Conservation (phyloP, 2,888 invertebrate species). For the Drosophila subsilvestris region DNA sequence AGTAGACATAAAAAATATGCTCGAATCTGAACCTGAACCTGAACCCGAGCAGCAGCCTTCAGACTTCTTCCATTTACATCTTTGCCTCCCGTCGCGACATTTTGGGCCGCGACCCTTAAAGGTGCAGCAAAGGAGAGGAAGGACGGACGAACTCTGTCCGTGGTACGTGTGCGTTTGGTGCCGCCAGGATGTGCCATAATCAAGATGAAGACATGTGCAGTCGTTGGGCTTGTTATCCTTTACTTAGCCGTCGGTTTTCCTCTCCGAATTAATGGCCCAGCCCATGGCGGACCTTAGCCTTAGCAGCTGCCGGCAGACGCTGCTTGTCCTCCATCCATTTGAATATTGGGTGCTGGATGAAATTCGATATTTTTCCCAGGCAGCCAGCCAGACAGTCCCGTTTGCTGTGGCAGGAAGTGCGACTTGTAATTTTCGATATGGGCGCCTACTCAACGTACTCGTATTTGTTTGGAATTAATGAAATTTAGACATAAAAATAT, state of each 20-base stretch:
- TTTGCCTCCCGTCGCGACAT: constrained; percentile 31
- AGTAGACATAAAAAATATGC: constrained; percentile 49
- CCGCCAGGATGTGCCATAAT: constrained; percentile 47
- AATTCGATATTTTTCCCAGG: constrained; percentile 66
- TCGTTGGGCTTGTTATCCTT: constrained; percentile 70
- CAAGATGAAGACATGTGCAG: constrained; percentile 74
- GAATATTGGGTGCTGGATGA: constrained; percentile 57
- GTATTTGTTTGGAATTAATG: constrained; percentile 76
- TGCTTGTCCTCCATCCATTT: constrained; percentile 47
- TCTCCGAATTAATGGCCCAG: constrained; percentile 66
- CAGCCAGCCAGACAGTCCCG: constrained; percentile 16
- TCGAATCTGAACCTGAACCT: constrained; percentile 15
- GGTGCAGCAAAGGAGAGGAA: constrained; percentile 43
- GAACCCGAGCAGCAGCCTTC: constrained; percentile 9
- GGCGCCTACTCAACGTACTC: constrained; percentile 49
- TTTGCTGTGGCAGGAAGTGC: constrained; percentile 58
- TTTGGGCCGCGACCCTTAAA: constrained; percentile 47
- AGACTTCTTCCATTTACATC: background rate
- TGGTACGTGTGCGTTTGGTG: constrained; percentile 48
- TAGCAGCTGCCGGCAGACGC: constrained; percentile 28
- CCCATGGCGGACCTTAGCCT: constrained; percentile 40
- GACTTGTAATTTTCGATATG: constrained; percentile 65
- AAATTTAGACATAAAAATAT: constrained; percentile 74
- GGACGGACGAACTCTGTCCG: constrained; percentile 21
- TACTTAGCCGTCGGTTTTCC: constrained; percentile 61